phyloP scores from a whole-genome alignment of 2,888 invertebrate genomes.

The Ophion ventricosus region DNA sequence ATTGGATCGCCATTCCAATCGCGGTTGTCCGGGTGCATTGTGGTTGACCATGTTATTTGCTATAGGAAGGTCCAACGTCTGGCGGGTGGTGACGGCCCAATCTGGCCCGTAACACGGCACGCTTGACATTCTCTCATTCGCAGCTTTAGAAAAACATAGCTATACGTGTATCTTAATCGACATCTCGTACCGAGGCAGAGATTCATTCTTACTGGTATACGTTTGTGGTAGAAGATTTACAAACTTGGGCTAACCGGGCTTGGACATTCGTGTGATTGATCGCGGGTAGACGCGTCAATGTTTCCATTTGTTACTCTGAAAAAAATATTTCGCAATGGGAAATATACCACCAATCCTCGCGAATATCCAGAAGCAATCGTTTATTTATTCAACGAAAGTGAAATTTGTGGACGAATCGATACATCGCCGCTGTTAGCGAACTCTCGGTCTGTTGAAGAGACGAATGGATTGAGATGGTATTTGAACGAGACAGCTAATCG shows the following conservation, averaged over 20 bases:
- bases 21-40: conserved; percentile 67
- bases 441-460: not conserved
- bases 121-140: conserved; percentile 41
- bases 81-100: conserved; percentile 60
- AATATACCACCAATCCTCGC: too few relatives aligned
- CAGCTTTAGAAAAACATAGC: conserved; percentile 12
- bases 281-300: not conserved
- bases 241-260: too few relatives aligned
- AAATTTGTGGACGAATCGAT: not conserved
- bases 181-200: not conserved
- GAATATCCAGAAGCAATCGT: too few relatives aligned
- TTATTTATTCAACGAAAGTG: too few relatives aligned
- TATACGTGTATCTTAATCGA: not conserved
- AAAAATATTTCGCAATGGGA: too few relatives aligned
- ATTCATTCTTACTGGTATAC: not conserved
- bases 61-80: conserved; percentile 58
- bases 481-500: conserved; percentile 2
- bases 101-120: conserved; percentile 34
- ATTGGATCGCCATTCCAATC: conserved; percentile 72
- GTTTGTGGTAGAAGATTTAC: too few relatives aligned
- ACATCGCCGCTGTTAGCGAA: not conserved
- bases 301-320: too few relatives aligned
- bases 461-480: not conserved
- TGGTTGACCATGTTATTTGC: conserved; percentile 69
- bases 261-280: not conserved